Conservation (phyloP, 2,888 invertebrate genomes). For the Ischnus inquisitorius region DNA sequence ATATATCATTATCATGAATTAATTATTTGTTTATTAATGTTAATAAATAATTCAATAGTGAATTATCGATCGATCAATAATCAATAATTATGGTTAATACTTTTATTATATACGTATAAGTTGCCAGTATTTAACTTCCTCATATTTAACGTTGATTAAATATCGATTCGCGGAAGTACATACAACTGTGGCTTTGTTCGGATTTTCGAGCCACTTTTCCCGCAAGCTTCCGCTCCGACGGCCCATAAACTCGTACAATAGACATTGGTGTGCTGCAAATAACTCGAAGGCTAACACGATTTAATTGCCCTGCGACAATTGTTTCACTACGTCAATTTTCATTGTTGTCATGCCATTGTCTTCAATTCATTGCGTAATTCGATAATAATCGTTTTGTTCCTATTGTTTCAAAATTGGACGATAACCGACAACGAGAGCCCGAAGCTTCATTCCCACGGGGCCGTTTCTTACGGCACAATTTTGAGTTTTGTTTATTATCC, state of each 20-base stretch:
- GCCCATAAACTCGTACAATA: neutral
- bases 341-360: slow-evolving; percentile 6
- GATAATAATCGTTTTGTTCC: neutral
- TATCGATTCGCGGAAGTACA: neutral
- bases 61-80: too few species aligned
- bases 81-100: neutral
- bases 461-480: neutral
- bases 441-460: neutral
- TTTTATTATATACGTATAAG: neutral
- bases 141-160: neutral
- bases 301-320: slow-evolving; percentile 26
- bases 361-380: neutral
- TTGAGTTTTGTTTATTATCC: neutral
- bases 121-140: neutral
- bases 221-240: neutral
- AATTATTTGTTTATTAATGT: too few species aligned
- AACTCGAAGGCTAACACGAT: neutral
- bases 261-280: neutral
- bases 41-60: too few species aligned
- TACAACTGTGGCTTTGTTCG: neutral
- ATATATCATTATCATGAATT: too few species aligned
- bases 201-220: neutral
- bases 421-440: neutral
- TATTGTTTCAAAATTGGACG: neutral
- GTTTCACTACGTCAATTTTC: slow-evolving; percentile 10